Evolutionary conservation across 2,888 invertebrate species (phyloP).

Genomic region (Stenotaenia linearis): DNA sequence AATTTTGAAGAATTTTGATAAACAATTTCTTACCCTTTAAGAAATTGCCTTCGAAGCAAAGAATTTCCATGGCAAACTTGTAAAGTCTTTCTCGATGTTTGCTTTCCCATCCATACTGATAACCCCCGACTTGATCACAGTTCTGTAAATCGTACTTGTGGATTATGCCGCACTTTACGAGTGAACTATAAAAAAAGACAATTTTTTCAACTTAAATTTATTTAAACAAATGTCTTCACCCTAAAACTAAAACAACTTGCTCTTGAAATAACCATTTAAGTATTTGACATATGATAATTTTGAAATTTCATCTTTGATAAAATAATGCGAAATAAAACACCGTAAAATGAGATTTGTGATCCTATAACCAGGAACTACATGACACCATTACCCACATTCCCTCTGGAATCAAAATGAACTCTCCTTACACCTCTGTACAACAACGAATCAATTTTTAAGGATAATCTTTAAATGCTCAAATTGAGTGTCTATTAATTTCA

Average conservation of each 20-base stretch:
- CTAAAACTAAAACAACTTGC: too few relatives aligned
- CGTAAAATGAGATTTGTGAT: background rate
- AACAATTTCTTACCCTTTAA: background rate
- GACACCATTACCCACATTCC: background rate
- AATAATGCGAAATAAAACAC: background rate
- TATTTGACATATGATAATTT: background rate
- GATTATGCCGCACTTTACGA: background rate
- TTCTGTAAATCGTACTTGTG: background rate
- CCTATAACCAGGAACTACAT: background rate
- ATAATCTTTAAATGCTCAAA: background rate
- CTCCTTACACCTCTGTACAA: background rate
- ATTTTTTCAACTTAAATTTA: background rate
- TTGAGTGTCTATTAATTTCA: background rate
- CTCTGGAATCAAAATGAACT: background rate
- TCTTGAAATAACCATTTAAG: background rate
- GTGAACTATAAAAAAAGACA: background rate
- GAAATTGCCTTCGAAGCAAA: background rate
- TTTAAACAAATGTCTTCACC: background rate
- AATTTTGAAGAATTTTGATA: too few relatives aligned
- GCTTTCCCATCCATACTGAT: background rate
- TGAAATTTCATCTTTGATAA: background rate
- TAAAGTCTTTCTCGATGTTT: background rate
- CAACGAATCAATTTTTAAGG: background rate
- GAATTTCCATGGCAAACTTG: background rate
- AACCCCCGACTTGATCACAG: background rate